Base-by-base conservation (phyloP, 2,888 invertebrate genomes). In the Gerris lacustris region DNA sequence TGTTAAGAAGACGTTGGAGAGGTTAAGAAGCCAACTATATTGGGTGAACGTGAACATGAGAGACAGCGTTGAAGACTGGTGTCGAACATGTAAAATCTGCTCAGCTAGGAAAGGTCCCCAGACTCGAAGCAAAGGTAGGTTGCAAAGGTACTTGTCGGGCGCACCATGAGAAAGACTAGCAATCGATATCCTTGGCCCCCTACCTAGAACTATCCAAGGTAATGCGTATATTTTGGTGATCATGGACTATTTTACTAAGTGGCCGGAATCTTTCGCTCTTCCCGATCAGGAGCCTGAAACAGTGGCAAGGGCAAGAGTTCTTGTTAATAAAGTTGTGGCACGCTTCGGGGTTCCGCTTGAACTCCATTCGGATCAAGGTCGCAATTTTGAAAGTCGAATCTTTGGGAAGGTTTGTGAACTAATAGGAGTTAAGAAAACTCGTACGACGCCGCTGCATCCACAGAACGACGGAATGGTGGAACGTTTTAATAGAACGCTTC, bases 211-310 rank as follows among this genome's bases (percentile, higher is more conserved):
- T 0, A 64, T 72, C 9, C 67, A 69, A 0, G 76, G 74, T 15
- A 77, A 77, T 68, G 74, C 74, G 31, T 77, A 75, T 69, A 71
- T 77, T 2, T 55, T 77, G 18, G 76, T 77, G 0, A 74, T 74
- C 2, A 74, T 73, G 9, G 74, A 74, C 62, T 76, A 77, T 47
- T 76, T 78, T 31, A 76, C 73, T 11, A 75, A 76, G 63, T 77
- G 76, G 76, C 73, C 74, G 2, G 77, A 78, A 72, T 76, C 74
- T 7, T 76, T 77, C 44, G 75, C 79, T 5, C 67, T 79, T 15
- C 77, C 77, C 0, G 76, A 79, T 63, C 77, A 77, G 18, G 76
- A 75, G 66, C 76, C 79, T 0, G 73, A 72, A 7, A 78, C 78
- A 0, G 74, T 79, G 6, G 78, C 79, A 0, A 68, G 73, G 6